phyloP scores from a whole-genome alignment of 2,797 vertebrate genomes.

The Peromyscus attwateri region DNA sequence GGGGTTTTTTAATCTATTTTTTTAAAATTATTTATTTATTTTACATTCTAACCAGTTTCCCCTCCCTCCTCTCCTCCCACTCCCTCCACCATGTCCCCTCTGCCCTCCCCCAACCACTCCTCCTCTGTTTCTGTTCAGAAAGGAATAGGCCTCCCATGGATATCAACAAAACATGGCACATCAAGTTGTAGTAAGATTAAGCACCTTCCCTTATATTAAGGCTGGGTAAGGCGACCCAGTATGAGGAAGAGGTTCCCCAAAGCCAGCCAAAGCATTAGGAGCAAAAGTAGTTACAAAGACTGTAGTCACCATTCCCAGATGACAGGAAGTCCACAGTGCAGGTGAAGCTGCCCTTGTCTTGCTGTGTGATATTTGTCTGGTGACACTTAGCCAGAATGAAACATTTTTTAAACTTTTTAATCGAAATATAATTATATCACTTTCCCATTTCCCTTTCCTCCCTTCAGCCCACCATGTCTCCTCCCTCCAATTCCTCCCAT shows the following conservation, averaged over 20 bases:
- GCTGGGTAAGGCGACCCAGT: neutral
- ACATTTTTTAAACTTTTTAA: neutral
- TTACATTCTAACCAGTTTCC: neutral
- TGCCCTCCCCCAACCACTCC: neutral
- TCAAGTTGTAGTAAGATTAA: neutral
- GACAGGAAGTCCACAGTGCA: neutral
- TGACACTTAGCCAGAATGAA: neutral
- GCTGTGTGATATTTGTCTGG: neutral
- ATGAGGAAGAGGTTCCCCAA: neutral
- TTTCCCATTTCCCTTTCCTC: neutral
- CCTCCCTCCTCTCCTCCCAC: neutral
- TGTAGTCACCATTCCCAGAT: neutral
- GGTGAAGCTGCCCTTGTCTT: neutral
- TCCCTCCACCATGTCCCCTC: neutral
- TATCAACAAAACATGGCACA: neutral
- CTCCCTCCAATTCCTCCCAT: neutral
- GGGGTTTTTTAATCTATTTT: neutral
- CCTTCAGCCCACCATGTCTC: neutral
- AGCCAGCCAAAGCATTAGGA: neutral
- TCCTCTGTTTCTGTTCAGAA: neutral
- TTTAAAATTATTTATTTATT: neutral
- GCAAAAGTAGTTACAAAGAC: slow-evolving; percentile 21
- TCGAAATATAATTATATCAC: neutral
- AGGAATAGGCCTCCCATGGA: neutral
- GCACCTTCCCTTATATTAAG: neutral